Evolutionary conservation across 37 sponge, comb jelly and placozoan genomes (phyloP).

Genomic region (Ephydatia muelleri): DNA sequence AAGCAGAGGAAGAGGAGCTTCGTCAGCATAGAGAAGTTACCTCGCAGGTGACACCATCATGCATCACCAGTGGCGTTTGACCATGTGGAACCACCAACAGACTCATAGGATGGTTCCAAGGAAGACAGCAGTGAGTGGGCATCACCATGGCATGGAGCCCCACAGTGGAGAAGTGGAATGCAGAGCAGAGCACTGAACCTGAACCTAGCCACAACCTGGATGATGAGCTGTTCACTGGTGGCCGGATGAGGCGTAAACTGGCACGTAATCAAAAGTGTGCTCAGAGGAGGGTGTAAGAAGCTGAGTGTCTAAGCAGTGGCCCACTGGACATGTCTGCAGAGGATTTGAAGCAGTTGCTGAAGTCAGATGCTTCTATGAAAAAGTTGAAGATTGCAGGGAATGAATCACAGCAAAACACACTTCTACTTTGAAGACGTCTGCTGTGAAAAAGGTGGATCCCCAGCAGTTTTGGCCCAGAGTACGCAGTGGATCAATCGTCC

Average conservation of each 20-base stretch:
- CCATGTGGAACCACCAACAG: not conserved
- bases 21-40: not conserved
- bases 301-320: not conserved
- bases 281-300: not conserved
- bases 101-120: too few species aligned
- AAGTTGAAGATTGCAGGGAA: not conserved
- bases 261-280: slow-evolving; percentile 7
- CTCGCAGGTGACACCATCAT: not conserved
- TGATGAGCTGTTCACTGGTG: slow-evolving; percentile 9
- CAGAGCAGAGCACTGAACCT: too few species aligned
- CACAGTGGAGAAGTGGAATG: too few species aligned
- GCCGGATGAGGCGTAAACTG: not conserved
- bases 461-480: not conserved
- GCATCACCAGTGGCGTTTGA: not conserved
- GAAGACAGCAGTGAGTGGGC: too few species aligned
- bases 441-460: slow-evolving; percentile 14
- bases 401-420: too few species aligned
- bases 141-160: too few species aligned
- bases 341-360: not conserved
- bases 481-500: slow-evolving; percentile 6
- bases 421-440: slow-evolving; percentile 6
- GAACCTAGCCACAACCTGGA: slow-evolving; percentile 5
- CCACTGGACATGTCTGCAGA: slow-evolving; percentile 17
- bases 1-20: not conserved
- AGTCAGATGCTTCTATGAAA: not conserved